phyloP scores from a whole-genome alignment of 1,140 invertebrate genomes.

The Hesperophylax magnus region DNA sequence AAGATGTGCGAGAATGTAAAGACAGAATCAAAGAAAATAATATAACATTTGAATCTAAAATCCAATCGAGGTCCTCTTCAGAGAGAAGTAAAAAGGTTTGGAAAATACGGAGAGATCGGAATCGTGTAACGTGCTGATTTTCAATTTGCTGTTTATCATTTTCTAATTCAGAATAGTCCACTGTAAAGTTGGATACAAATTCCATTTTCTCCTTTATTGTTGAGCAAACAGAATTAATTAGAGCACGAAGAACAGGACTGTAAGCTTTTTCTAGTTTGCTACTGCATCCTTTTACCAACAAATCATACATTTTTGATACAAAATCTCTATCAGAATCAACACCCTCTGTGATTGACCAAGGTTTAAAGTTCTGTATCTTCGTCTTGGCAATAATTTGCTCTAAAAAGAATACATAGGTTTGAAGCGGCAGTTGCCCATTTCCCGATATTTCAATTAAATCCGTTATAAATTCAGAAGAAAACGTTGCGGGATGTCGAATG shows the following conservation, averaged over 20 bases:
- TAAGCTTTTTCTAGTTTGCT: slow-evolving; percentile 40
- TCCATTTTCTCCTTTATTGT: slow-evolving; percentile 67
- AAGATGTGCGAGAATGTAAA: slow-evolving; percentile 63
- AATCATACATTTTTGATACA: slow-evolving; percentile 47
- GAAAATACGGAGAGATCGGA: slow-evolving; percentile 48
- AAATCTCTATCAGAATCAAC: slow-evolving; percentile 25
- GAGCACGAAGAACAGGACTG: slow-evolving; percentile 61
- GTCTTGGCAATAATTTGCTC: slow-evolving; percentile 63
- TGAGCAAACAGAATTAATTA: slow-evolving; percentile 65
- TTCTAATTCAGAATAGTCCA: slow-evolving; percentile 26
- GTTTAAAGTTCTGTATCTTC: slow-evolving; percentile 59
- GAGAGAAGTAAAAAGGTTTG: slow-evolving; percentile 42
- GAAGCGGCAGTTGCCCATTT: slow-evolving; percentile 64
- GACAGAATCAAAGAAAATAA: slow-evolving; percentile 66
- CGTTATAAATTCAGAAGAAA: slow-evolving; percentile 61
- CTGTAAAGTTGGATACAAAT: slow-evolving; percentile 68
- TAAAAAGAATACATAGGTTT: slow-evolving; percentile 65
- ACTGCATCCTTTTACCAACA: slow-evolving; percentile 44
- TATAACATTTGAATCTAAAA: slow-evolving; percentile 66
- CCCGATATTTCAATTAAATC: slow-evolving; percentile 62
- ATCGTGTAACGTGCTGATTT: slow-evolving; percentile 28
- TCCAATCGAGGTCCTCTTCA: slow-evolving; percentile 61
- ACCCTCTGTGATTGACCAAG: slow-evolving; percentile 64
- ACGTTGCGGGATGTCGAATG: slow-evolving; percentile 56
- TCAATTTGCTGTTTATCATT: slow-evolving; percentile 8